Conservation (phyloP, 2,888 invertebrate genomes). For the Synergus japonicus region DNA sequence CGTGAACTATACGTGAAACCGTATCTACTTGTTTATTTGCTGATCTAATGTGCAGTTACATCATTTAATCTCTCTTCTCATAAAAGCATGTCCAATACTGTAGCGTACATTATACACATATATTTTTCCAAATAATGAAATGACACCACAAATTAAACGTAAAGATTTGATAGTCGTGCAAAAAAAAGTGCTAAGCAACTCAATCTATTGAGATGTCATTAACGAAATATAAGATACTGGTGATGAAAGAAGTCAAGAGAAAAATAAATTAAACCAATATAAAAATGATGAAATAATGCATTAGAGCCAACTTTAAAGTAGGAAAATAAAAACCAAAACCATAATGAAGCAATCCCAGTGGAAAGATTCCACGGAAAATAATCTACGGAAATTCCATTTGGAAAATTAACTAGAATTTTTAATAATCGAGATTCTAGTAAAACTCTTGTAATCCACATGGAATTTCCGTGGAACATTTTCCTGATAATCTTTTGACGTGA, state of each 20-base stretch:
- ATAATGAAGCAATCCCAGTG: not conserved
- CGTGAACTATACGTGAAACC: not conserved
- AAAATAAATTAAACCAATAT: not conserved
- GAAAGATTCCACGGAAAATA: too few relatives aligned
- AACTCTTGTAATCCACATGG: too few relatives aligned
- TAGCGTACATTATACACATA: not conserved
- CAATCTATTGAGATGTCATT: not conserved
- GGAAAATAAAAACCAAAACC: not conserved
- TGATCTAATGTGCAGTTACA: not conserved
- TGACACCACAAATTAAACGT: not conserved
- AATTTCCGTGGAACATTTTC: too few relatives aligned
- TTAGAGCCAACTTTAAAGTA: not conserved
- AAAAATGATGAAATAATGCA: not conserved
- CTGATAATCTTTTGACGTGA: too few relatives aligned
- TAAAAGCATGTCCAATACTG: not conserved
- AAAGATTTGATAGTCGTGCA: not conserved
- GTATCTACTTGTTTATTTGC: not conserved
- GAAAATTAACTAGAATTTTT: too few relatives aligned
- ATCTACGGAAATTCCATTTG: too few relatives aligned
- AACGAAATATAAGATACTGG: not conserved
- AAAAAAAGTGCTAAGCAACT: not conserved
- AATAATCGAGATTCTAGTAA: too few relatives aligned
- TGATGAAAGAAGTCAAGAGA: not conserved
- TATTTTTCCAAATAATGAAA: not conserved
- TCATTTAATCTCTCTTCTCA: not conserved